Percentiles rank a stretch among this genome's conserved stretches.
Conservation (phyloP, 2,888 invertebrate genomes). For the Lithophane leautieri region DNA sequence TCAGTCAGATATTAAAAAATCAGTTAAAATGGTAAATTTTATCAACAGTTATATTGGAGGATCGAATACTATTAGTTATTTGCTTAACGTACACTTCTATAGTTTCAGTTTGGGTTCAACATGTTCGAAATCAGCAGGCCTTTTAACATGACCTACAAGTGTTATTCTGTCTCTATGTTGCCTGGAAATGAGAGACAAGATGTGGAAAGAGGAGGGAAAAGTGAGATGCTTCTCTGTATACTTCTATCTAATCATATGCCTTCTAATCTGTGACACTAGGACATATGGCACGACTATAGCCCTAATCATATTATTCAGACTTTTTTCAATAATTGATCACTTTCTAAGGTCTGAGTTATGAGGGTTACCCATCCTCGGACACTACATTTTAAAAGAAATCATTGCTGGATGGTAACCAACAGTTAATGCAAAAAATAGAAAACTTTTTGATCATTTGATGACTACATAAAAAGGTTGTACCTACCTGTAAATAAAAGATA, state of each 20-base stretch:
- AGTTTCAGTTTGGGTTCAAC: slow-evolving; percentile 96
- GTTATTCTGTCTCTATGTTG: slow-evolving; percentile 98
- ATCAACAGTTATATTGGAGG: slow-evolving; percentile 25
- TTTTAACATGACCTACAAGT: slow-evolving; percentile 96
- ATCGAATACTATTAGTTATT: slow-evolving; percentile 58
- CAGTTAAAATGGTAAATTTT: slow-evolving; percentile 75
- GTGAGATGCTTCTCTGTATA: slow-evolving; percentile 87
- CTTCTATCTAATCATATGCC: too few relatives aligned
- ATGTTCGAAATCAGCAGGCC: slow-evolving; percentile 96
- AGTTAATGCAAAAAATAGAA: neutral
- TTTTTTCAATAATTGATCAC: neutral
- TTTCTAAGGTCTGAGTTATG: neutral
- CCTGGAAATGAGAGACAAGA: slow-evolving; percentile 98
- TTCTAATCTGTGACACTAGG: neutral
- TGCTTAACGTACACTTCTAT: slow-evolving; percentile 76
- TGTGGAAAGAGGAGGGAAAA: slow-evolving; percentile 99
- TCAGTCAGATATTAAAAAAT: slow-evolving; percentile 58
- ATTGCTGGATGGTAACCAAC: neutral
- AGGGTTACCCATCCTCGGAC: neutral
- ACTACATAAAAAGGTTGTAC: neutral
- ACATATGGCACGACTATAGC: neutral
- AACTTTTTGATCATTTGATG: neutral
- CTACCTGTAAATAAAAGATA: neutral
- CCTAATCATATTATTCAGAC: neutral
- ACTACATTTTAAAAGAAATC: slow-evolving; percentile 1